Percentiles rank a stretch among this genome's conserved stretches.
phyloP scores from a whole-genome alignment of 2,888 invertebrate genomes.

The Rutpela maculata region DNA sequence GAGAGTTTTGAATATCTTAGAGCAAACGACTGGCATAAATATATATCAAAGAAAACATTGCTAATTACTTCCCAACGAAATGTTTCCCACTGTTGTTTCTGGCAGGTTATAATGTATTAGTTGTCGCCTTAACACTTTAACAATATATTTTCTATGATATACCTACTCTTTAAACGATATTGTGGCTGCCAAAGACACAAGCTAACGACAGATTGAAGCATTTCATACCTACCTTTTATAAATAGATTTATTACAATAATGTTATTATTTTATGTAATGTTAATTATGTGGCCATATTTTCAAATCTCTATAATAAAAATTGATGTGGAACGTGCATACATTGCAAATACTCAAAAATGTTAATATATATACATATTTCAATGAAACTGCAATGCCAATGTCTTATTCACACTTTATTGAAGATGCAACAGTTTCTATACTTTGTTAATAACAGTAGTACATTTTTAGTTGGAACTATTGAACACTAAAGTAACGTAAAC shows the following conservation, averaged over 20 bases:
- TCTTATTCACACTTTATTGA: too few relatives aligned
- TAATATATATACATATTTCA: too few relatives aligned
- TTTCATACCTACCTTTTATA: too few relatives aligned
- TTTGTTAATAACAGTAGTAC: too few relatives aligned
- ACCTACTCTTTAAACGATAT: neutral
- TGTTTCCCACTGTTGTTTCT: slow-evolving; percentile 21
- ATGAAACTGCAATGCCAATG: too few relatives aligned
- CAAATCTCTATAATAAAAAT: neutral
- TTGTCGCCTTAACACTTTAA: slow-evolving; percentile 38
- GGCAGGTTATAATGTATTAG: slow-evolving; percentile 22
- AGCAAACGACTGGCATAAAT: neutral
- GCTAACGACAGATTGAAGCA: neutral
- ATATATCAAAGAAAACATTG: neutral
- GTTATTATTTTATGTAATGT: neutral
- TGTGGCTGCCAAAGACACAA: neutral
- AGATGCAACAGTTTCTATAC: too few relatives aligned
- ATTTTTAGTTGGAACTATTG: too few relatives aligned
- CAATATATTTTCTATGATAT: neutral
- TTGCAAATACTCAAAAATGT: too few relatives aligned
- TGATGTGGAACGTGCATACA: too few relatives aligned
- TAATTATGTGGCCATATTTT: neutral
- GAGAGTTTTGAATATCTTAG: too few relatives aligned
- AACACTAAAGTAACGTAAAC: too few relatives aligned
- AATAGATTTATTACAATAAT: too few relatives aligned
- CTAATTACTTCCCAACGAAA: neutral